Evolutionary conservation across 2,797 vertebrate genomes (phyloP), one percentile per base, ranked within the genome.

Genomic region (Odontamblyopus rebecca): DNA sequence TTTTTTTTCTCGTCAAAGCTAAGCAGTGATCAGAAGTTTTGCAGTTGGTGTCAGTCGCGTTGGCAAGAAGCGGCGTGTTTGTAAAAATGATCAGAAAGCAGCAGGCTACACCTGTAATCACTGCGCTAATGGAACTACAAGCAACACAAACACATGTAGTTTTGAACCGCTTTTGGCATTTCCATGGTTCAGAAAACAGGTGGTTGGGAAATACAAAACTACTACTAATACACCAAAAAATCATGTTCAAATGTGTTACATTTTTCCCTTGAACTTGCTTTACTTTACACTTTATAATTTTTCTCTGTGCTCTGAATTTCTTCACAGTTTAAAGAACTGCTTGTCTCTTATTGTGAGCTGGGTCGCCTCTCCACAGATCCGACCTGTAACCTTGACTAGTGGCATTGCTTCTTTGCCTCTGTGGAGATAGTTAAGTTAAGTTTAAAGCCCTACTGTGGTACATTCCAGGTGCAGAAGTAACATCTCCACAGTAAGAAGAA

Each of bases 21-120:
- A 83, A 88, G 73, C 18, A 51, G 50, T 77, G 73, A 91, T 89
- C 86, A 85, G 83, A 90, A 80, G 53, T 74, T 71, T 68, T 56
- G 62, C 64, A 19, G 64, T 51, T 6, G 41, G 41, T 66, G 64
- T 66, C 64, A 51, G 23, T 29, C 5, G 18, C 11, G 44, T 66
- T 66, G 64, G 64, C 64, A 66, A 48, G 63, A 26, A 26, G 26
- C 19, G 41, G 0, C 16, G 44, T 19, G 64, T 50, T 50, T 57
- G 44, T 50, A 51, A 30, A 62, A 66, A 66, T 66, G 64, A 66
- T 66, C 64, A 66, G 41, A 66, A 66, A 29, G 44, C 44, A 30
- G 41, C 41, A 15, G 41, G 44, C 44, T 51, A 51, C 64, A 66
- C 44, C 64, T 66, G 64, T 66, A 66, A 66, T 66, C 26, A 66